Evolutionary conservation across 2,888 invertebrate species (phyloP).

Genomic region (Sturmia bella): DNA sequence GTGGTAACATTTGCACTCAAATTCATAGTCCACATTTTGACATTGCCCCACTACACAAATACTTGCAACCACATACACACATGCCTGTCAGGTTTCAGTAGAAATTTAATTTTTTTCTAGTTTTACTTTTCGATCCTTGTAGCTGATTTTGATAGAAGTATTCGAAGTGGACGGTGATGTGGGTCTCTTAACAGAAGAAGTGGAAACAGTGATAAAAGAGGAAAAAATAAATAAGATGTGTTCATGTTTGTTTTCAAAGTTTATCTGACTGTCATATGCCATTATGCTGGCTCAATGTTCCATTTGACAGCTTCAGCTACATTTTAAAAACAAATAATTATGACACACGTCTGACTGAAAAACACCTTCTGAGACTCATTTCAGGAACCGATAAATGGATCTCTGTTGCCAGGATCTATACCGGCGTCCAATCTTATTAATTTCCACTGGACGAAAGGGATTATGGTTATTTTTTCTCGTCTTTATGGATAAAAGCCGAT

Average conservation of each 20-base stretch:
- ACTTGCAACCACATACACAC: slow-evolving; percentile 30
- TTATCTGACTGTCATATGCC: slow-evolving; percentile 7
- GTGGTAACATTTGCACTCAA: slow-evolving; percentile 80
- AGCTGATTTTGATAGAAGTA: slow-evolving; percentile 10
- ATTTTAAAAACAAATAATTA: slow-evolving; percentile 20
- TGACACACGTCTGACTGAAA: slow-evolving; percentile 4
- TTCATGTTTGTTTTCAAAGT: slow-evolving; percentile 27
- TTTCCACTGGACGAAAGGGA: too few relatives aligned
- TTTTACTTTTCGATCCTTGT: slow-evolving; percentile 3
- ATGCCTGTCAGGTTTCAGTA: slow-evolving; percentile 26
- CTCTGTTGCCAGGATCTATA: too few relatives aligned
- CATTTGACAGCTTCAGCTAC: slow-evolving; percentile 62
- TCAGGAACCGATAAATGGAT: too few relatives aligned
- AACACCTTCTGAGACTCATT: too few relatives aligned
- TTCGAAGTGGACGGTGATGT: slow-evolving; percentile 67
- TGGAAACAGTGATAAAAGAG: slow-evolving; percentile 9
- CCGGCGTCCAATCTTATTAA: too few relatives aligned
- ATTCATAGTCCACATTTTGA: slow-evolving; percentile 76
- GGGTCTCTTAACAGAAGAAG: too few relatives aligned
- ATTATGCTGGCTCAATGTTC: slow-evolving; percentile 43
- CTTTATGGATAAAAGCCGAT: too few relatives aligned
- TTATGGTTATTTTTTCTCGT: too few relatives aligned
- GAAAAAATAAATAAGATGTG: slow-evolving; percentile 27
- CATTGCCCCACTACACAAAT: slow-evolving; percentile 11
- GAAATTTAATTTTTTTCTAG: slow-evolving; percentile 17